Evolutionary conservation across 2,113 vertebrate genomes (phyloP).

Genomic region (Catharus bicknelli): DNA sequence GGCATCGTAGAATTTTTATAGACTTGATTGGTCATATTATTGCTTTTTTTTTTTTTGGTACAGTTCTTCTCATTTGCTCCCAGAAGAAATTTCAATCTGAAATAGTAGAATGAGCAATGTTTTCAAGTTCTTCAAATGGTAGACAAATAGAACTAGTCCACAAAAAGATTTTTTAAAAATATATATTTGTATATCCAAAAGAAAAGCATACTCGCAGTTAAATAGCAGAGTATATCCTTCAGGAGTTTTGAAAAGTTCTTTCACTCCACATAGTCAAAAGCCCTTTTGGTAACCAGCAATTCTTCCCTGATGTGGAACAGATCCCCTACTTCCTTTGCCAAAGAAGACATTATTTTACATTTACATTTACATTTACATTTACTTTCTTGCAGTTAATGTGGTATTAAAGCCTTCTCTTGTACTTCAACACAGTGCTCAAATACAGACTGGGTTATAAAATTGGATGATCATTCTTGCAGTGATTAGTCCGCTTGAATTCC

Average conservation of each 20-base stretch:
- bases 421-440: background rate
- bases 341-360: background rate
- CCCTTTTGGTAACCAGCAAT: background rate
- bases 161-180: background rate
- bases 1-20: background rate
- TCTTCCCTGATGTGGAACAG: background rate
- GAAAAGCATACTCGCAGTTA: background rate
- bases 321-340: background rate
- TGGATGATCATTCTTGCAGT: background rate
- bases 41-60: background rate
- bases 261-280: background rate
- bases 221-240: background rate
- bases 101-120: background rate
- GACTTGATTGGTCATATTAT: background rate
- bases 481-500: background rate
- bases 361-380: background rate
- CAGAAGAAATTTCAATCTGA: background rate
- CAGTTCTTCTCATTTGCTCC: background rate
- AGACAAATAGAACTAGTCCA: background rate
- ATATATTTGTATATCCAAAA: background rate
- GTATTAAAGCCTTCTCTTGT: background rate
- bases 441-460: background rate
- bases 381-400: background rate
- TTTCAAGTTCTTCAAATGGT: background rate
- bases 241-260: background rate